Evolutionary conservation across 1,140 invertebrate species (phyloP).

Genomic region (Dinoponera quadriceps): DNA sequence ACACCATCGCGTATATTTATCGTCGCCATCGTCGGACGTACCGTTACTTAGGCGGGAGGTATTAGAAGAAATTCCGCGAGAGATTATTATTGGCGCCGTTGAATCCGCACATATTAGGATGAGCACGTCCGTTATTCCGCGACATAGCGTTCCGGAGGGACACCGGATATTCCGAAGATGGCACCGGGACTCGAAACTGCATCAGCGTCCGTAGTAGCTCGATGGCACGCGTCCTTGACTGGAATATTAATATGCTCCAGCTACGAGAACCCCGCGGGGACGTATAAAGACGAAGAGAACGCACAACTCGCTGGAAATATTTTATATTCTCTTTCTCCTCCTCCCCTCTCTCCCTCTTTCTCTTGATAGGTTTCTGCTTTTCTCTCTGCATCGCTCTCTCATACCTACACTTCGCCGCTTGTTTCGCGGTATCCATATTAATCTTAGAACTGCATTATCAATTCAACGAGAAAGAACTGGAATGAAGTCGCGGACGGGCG

Average conservation of each 20-base stretch:
- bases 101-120: slow-evolving; percentile 20
- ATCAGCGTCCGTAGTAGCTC: slow-evolving; percentile 56
- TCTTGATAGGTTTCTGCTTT: background rate
- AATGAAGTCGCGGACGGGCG: background rate
- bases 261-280: slow-evolving; percentile 62
- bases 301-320: slow-evolving; percentile 53
- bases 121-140: slow-evolving; percentile 72
- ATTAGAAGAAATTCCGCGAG: slow-evolving; percentile 42
- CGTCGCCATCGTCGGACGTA: background rate
- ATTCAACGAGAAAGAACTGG: background rate
- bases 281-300: slow-evolving; percentile 60
- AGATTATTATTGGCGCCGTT: slow-evolving; percentile 58
- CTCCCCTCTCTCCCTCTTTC: background rate
- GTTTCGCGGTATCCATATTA: slow-evolving; percentile 14
- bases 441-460: background rate
- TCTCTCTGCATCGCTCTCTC: background rate
- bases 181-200: slow-evolving; percentile 61
- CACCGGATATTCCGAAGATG: slow-evolving; percentile 74
- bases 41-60: background rate
- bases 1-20: background rate
- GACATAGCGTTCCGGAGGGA: slow-evolving; percentile 71
- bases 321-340: slow-evolving; percentile 37
- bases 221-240: slow-evolving; percentile 72
- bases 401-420: too few species aligned
- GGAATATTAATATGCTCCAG: slow-evolving; percentile 71